Evolutionary conservation across 92 coral and sea anemone species (phyloP), one percentile per base, ranked within the genome.

Genomic region (Porites cylindrica): DNA sequence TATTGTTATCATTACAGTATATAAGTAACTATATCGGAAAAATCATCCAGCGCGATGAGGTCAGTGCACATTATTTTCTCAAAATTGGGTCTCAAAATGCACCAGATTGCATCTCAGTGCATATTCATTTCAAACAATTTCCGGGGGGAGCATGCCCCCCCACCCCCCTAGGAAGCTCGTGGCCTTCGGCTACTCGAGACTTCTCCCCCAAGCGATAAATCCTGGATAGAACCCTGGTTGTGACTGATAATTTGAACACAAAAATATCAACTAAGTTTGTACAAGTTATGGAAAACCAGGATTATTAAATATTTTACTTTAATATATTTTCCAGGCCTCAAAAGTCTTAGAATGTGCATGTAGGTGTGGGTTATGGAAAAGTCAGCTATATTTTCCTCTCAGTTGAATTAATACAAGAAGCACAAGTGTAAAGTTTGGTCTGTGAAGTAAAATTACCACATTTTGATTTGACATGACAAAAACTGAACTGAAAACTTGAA

Each of bases 311-410:
- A 65, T 19, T 65, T 65, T 65, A 65, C 70, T 65, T 65, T 65
- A 65, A 65, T 65, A 18, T 65, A 65, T 65, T 12, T 65, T 65
- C 70, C 70, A 12, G 70, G 70, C 70, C 70, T 65, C 23, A 10
- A 65, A 65, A 65, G 70, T 65, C 70, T 65, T 65, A 65, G 29
- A 65, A 65, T 65, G 70, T 65, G 70, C 70, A 65, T 65, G 70
- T 65, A 65, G 70, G 70, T 65, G n/a, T 65, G 70, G 70, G 74
- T 69, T 69, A 69, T 69, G 74, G 50, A 20, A 69, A 69, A 20
- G 50, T 20, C 32, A 69, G 29, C 74, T 20, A 70, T 24, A 12
- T 70, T 70, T 11, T 24, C 75, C 75, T 12, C 50, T 70, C 50
- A 12, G 75, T 70, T 70, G 43, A 10, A n/a, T 66, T 29, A 29